A percentile compares a stretch with the other conserved stretches of the same genome.
Conservation (phyloP, 2,797 vertebrate genomes). For the Lacerta viridis region DNA sequence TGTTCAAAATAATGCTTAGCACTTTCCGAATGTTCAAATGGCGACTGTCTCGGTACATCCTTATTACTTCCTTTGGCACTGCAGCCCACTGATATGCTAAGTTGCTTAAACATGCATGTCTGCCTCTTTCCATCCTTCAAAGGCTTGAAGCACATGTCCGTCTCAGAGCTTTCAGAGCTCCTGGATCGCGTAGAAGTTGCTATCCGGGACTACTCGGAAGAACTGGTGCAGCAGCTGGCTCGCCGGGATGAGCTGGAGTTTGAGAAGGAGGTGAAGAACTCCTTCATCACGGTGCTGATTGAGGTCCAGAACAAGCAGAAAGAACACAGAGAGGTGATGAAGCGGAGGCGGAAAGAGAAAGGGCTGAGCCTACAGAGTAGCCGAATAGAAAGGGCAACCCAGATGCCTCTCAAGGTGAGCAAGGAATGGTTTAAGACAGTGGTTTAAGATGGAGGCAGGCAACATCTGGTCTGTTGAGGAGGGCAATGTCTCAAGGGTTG, state of each 20-base stretch:
- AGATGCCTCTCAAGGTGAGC: constrained; percentile 91
- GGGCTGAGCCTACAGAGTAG: constrained; percentile 88
- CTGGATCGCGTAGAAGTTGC: constrained; percentile 87
- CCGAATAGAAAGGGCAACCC: constrained; percentile 83
- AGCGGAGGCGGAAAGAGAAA: constrained; percentile 89
- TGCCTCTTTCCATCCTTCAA: constrained; percentile 22
- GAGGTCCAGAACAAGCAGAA: constrained; percentile 96
- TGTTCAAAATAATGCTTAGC: not conserved
- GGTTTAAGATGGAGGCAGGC: not conserved
- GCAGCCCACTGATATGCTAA: not conserved
- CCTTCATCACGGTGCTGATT: constrained; percentile 93
- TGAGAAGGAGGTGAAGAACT: constrained; percentile 96
- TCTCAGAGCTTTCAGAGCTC: constrained; percentile 83
- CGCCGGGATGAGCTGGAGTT: constrained; percentile 93
- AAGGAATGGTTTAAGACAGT: not conserved
- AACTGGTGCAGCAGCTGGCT: constrained; percentile 93
- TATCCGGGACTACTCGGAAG: constrained; percentile 91
- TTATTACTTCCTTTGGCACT: too few species aligned
- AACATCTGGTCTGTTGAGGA: too few species aligned
- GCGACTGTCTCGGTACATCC: not conserved
- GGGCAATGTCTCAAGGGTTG: too few species aligned
- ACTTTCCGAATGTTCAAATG: not conserved
- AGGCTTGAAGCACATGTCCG: constrained; percentile 90
- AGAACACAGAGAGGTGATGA: constrained; percentile 91
- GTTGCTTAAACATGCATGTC: not conserved